These are phyloP conservation scores for Leuctra nigra DNA, from an alignment of 2,888 invertebrate genomes.

Conservation along the genomic window DNA sequence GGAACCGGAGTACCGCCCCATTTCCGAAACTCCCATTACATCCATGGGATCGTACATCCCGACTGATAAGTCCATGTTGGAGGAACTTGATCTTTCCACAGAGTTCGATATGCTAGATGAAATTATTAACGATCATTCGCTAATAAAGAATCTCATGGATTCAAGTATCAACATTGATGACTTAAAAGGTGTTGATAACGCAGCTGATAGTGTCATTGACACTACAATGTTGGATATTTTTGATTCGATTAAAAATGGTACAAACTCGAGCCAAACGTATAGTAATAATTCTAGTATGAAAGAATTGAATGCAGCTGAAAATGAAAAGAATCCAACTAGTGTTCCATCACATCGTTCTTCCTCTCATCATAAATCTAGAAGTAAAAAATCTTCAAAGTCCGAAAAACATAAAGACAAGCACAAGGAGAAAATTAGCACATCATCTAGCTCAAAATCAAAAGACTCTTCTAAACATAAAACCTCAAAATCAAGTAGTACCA, in stretches of 20 bases:
- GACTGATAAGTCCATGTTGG: conserved; percentile 21
- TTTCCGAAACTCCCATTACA: neutral
- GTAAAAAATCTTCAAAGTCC: neutral
- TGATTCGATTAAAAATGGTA: too few species aligned
- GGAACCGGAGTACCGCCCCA: conserved; percentile 25
- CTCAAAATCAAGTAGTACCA: neutral
- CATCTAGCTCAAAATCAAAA: neutral
- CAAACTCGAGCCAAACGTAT: too few species aligned
- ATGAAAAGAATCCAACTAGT: too few species aligned
- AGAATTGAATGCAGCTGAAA: too few species aligned
- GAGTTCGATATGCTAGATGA: conserved; percentile 43
- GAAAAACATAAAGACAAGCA: neutral
- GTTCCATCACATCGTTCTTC: conserved; percentile 10
- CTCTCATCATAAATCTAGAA: neutral
- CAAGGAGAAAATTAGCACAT: neutral
- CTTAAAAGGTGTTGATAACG: neutral
- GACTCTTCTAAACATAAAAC: neutral
- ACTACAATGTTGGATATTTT: too few species aligned
- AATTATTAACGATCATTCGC: conserved; percentile 36
- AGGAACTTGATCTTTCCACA: conserved; percentile 23
- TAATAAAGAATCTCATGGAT: conserved; percentile 32
- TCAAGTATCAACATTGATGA: neutral
- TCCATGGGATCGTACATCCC: conserved; percentile 22
- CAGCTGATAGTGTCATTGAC: too few species aligned
- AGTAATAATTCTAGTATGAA: too few species aligned